These are phyloP conservation scores for Paedocypris micromegethes DNA, from an alignment of 2,797 vertebrate genomes.

Conservation along the genomic window DNA sequence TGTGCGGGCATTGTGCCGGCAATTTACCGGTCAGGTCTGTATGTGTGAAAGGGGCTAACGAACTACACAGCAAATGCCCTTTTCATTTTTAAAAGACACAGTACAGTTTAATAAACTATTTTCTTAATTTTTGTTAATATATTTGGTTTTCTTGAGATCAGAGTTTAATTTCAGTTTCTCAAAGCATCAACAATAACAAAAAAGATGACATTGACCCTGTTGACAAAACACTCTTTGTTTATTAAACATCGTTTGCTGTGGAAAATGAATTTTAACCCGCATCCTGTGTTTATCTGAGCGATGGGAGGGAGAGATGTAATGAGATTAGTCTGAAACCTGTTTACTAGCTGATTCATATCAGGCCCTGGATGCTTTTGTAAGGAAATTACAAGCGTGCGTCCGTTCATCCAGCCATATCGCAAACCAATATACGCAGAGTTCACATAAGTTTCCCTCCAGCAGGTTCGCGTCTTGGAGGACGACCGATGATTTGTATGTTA, in stretches of 20 bases:
- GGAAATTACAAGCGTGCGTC: conserved; percentile 45
- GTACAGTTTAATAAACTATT: too few relatives aligned
- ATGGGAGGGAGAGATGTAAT: conserved; percentile 57
- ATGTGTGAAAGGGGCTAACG: too few relatives aligned
- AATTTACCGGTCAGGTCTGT: too few relatives aligned
- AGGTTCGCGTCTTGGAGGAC: not conserved
- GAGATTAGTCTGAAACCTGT: conserved; percentile 64
- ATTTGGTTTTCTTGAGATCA: too few relatives aligned
- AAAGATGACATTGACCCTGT: not conserved
- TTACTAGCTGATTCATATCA: conserved; percentile 64
- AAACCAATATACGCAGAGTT: conserved; percentile 36
- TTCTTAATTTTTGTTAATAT: too few relatives aligned
- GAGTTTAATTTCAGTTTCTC: too few relatives aligned
- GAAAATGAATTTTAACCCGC: conserved; percentile 13
- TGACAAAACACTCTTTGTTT: not conserved
- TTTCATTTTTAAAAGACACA: too few relatives aligned
- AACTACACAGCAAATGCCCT: too few relatives aligned
- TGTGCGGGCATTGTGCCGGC: too few relatives aligned
- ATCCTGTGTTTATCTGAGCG: conserved; percentile 58
- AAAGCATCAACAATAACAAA: not conserved
- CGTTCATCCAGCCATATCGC: conserved; percentile 43
- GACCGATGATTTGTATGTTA: not conserved
- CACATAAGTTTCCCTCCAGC: not conserved
- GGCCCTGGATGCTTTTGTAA: conserved; percentile 7
- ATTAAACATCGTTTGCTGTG: not conserved